These are phyloP conservation scores for Galeruca laticollis DNA, from an alignment of 2,888 invertebrate genomes.

Conservation along the genomic window DNA sequence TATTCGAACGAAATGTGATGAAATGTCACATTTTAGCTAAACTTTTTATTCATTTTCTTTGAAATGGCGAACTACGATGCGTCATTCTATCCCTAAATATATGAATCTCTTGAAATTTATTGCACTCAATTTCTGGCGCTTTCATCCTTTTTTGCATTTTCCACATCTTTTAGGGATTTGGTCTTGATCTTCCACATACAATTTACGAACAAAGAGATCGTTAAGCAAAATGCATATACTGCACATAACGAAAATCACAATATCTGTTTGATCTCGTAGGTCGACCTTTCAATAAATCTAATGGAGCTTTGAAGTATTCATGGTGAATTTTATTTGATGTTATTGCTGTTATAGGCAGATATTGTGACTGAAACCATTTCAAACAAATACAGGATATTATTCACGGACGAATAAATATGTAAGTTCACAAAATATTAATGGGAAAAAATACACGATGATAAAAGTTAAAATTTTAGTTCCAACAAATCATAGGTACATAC, in stretches of 20 bases:
- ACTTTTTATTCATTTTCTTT: constrained; percentile 25
- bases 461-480: too few relatives aligned
- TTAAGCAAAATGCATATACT: constrained; percentile 12
- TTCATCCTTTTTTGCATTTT: constrained; percentile 23
- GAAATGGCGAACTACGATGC: constrained; percentile 15
- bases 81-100: constrained; percentile 14
- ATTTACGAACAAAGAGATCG: constrained; percentile 16
- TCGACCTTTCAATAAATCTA: background rate
- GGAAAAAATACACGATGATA: too few relatives aligned
- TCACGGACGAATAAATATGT: background rate
- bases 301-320: constrained; percentile 2
- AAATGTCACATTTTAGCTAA: constrained; percentile 25
- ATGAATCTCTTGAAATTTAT: constrained; percentile 26
- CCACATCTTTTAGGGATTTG: constrained; percentile 32
- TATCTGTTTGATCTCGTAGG: constrained; percentile 3
- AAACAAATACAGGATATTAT: background rate
- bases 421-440: too few relatives aligned
- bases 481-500: too few relatives aligned
- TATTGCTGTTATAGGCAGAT: background rate
- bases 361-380: background rate
- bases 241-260: constrained; percentile 22
- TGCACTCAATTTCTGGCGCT: constrained; percentile 27
- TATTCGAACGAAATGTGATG: constrained; percentile 20
- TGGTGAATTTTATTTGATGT: background rate
- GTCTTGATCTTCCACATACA: constrained; percentile 25